Evolutionary conservation across 2,113 vertebrate species (phyloP), one percentile per base, ranked within the genome.

Genomic region (Anas platyrhynchos): DNA sequence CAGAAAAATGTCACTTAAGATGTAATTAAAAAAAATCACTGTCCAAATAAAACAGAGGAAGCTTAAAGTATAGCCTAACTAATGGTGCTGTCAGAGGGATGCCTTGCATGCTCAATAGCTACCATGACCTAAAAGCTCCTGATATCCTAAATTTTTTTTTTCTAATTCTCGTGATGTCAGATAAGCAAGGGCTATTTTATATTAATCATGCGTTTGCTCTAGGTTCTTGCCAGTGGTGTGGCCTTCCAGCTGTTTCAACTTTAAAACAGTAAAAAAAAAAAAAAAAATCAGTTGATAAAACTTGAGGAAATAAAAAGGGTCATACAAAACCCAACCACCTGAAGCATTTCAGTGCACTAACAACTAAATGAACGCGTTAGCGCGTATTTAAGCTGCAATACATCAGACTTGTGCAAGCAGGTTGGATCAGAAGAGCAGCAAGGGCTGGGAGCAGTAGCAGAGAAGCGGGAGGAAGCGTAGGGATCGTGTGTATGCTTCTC

Each of bases 221-320:
- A 34, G 77, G 52, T 71, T 80, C 50, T 80, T 89, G 36, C 86
- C 34, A 50, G 58, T 50, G 58, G 38, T 34, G 58, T n/a, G 67
- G 16, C 61, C 43, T 87, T 93, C 81, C 92, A 95, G 83, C 96
- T 93, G 88, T 78, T 96, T 91, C 6, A 14, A 17, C 84, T 89
- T 80, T 32, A 54, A 89, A 94, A 78, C 91, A 91, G 91, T 29
- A 67, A 92, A 93, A 74, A 68, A 44, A 62, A 34, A 67, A 92
- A 93, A 74, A 27, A 25, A 63, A n/a, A 13, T 17, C 63, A 52
- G 34, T 71, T 66, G 48, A 31, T 63, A 56, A 76, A 94, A 94
- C 78, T 93, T 91, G 8, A 17, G 27, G 32, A 44, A 72, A 25
- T 69, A 27, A 48, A 65, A 43, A 44, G 48, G 12, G 23, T 20